phyloP scores from a whole-genome alignment of 2,888 invertebrate species.

The Polydrusus pterygomalis region DNA sequence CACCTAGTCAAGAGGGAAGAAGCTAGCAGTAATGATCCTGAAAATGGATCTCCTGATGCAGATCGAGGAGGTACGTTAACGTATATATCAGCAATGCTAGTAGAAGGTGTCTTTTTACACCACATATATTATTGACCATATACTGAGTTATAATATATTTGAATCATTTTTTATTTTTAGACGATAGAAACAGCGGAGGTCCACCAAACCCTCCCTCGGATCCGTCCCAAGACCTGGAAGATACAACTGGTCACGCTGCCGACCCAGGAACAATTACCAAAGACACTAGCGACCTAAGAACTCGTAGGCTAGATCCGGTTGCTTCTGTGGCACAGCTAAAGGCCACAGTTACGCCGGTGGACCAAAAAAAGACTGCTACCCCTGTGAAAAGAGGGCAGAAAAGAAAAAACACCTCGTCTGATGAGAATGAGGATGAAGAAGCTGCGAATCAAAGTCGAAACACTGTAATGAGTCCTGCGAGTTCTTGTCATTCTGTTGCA shows the following conservation, averaged over 20 bases:
- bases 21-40: slow-evolving; percentile 83
- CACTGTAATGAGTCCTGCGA: slow-evolving; percentile 76
- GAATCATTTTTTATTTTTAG: too few species aligned
- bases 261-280: slow-evolving; percentile 65
- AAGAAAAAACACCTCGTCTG: slow-evolving; percentile 76
- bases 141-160: too few species aligned
- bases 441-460: slow-evolving; percentile 68
- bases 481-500: slow-evolving; percentile 79
- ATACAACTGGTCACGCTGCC: slow-evolving; percentile 62
- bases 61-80: slow-evolving; percentile 80
- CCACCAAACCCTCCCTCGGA: slow-evolving; percentile 73
- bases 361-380: slow-evolving; percentile 65
- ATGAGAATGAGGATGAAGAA: slow-evolving; percentile 74
- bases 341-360: slow-evolving; percentile 63
- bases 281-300: slow-evolving; percentile 74
- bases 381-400: slow-evolving; percentile 75
- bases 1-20: slow-evolving; percentile 90
- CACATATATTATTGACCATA: slow-evolving; percentile 43
- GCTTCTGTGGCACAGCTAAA: slow-evolving; percentile 73
- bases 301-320: slow-evolving; percentile 73
- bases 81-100: too few species aligned
- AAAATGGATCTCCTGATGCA: slow-evolving; percentile 91
- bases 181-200: slow-evolving; percentile 76
- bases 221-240: slow-evolving; percentile 68
- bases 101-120: slow-evolving; percentile 62